phyloP scores from a whole-genome alignment of 2,888 invertebrate species.

The Lymantria monacha region DNA sequence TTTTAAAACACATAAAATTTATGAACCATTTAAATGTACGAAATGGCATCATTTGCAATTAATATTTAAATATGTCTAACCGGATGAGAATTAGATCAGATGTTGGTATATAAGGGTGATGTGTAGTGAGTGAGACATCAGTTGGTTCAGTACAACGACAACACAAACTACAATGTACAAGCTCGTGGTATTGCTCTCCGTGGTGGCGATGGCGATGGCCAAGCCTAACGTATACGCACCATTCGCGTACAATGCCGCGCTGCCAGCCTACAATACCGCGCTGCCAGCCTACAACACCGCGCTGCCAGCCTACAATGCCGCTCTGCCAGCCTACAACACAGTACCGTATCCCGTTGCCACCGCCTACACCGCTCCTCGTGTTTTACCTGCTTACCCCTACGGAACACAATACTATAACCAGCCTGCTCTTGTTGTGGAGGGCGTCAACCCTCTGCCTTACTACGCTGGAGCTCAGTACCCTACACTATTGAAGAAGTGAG shows the following conservation, averaged over 20 bases:
- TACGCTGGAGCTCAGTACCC: constrained; percentile 37
- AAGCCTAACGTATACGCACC: constrained; percentile 61
- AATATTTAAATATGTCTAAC: no score
- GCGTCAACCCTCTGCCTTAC: neutral
- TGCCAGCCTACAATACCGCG: constrained; percentile 13
- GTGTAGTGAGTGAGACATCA: constrained; percentile 52
- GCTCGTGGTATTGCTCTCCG: constrained; percentile 84
- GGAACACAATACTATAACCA: constrained; percentile 8
- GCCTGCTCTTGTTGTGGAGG: constrained; percentile 45
- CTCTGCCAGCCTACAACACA: constrained; percentile 43
- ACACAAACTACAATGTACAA: constrained; percentile 77
- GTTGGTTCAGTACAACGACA: constrained; percentile 59
- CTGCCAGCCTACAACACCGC: constrained; percentile 24
- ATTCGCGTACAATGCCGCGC: constrained; percentile 43
- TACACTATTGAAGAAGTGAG: constrained; percentile 21
- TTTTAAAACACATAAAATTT: no score
- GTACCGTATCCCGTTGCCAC: constrained; percentile 21
- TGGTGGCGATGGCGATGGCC: constrained; percentile 82
- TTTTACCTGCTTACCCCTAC: constrained; percentile 37
- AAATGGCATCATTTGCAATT: no score
- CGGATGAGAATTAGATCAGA: neutral
- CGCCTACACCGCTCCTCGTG: constrained; percentile 9
- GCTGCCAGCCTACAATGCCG: constrained; percentile 41
- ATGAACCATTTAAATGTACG: no score
- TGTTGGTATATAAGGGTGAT: constrained; percentile 62